These are phyloP conservation scores for Eurypyga helias DNA, from an alignment of 2,113 vertebrate species.

Conservation along the genomic window DNA sequence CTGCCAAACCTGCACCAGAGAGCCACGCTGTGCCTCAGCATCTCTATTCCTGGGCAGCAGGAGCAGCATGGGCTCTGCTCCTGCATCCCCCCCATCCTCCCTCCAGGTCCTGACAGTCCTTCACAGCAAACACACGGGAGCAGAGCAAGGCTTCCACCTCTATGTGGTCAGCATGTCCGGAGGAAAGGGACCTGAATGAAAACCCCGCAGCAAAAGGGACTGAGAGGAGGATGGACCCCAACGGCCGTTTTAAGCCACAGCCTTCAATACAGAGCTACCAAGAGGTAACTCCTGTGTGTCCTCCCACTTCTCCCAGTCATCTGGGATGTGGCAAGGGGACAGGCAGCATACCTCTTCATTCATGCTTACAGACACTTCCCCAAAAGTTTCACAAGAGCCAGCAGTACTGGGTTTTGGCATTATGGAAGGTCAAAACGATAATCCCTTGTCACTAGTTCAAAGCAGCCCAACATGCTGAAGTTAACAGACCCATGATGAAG, in stretches of 20 bases:
- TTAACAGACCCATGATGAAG: neutral
- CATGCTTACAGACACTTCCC: neutral
- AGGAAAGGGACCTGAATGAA: neutral
- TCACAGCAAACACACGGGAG: neutral
- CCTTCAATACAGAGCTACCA: neutral
- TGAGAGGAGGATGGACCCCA: neutral
- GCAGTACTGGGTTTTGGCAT: neutral
- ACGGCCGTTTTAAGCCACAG: neutral
- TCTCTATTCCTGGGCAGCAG: neutral
- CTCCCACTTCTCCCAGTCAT: rapidly evolving
- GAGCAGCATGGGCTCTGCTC: neutral
- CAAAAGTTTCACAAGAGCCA: neutral
- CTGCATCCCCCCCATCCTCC: neutral
- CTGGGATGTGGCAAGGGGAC: neutral
- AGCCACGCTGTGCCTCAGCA: neutral
- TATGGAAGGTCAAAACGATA: neutral
- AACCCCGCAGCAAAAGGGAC: neutral
- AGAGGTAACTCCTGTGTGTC: neutral
- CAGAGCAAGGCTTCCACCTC: neutral
- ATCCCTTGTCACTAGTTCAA: neutral
- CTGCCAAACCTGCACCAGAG: neutral
- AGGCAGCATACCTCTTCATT: neutral
- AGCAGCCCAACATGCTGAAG: neutral
- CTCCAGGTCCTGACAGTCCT: neutral
- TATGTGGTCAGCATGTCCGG: neutral